phyloP scores from a whole-genome alignment of 1,140 invertebrate species.

The Nebria ingens region DNA sequence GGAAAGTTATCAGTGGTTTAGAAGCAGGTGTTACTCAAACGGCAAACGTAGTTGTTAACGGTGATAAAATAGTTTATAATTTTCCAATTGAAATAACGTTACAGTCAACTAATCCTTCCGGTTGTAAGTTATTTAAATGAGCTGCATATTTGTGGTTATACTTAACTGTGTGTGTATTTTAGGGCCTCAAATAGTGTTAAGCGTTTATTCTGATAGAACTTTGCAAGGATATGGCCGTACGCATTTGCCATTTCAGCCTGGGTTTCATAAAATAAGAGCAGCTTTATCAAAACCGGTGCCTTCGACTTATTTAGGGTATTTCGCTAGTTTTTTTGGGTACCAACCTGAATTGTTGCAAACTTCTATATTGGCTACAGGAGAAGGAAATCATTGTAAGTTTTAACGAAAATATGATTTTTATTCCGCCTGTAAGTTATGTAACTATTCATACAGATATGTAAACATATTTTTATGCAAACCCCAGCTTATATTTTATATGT shows the following conservation, averaged over 20 bases:
- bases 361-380: slow-evolving; percentile 29
- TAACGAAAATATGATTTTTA: too few species aligned
- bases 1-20: slow-evolving; percentile 29
- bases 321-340: slow-evolving; percentile 31
- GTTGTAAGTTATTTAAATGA: slow-evolving; percentile 25
- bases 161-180: slow-evolving; percentile 6
- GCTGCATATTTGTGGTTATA: background rate
- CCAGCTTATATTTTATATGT: too few species aligned
- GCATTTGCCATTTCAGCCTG: slow-evolving; percentile 28
- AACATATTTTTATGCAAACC: too few species aligned
- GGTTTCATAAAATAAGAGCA: slow-evolving; percentile 23
- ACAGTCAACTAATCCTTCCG: slow-evolving; percentile 30
- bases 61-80: slow-evolving; percentile 29
- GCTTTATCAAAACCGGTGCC: slow-evolving; percentile 26
- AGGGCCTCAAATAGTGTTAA: slow-evolving; percentile 33
- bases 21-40: slow-evolving; percentile 29
- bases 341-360: slow-evolving; percentile 32
- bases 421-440: too few species aligned
- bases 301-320: slow-evolving; percentile 27
- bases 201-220: slow-evolving; percentile 26
- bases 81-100: slow-evolving; percentile 30
- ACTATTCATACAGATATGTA: too few species aligned
- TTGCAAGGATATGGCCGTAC: slow-evolving; percentile 29
- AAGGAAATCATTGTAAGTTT: slow-evolving; percentile 29
- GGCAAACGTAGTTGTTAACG: slow-evolving; percentile 27